A percentile compares a stretch with the other conserved stretches of the same genome.
Evolutionary conservation across 2,888 invertebrate species (phyloP).

Genomic region (Patella pellucida): DNA sequence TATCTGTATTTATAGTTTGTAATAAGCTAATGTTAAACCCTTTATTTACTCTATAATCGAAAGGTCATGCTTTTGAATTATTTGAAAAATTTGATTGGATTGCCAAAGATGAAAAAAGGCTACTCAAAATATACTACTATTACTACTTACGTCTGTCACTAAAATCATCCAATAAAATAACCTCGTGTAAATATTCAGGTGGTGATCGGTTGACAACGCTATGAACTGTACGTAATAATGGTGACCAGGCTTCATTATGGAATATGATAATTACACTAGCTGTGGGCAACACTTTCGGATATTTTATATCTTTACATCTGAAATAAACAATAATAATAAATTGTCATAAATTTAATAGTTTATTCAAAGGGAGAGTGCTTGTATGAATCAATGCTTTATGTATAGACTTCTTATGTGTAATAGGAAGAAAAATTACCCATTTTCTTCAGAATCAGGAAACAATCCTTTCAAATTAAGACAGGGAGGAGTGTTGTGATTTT

Average conservation of each 20-base stretch:
- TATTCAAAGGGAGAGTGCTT: neutral
- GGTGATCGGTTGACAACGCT: conserved; percentile 86
- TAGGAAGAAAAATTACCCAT: too few species aligned
- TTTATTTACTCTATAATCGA: too few species aligned
- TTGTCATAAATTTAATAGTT: neutral
- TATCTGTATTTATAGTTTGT: too few species aligned
- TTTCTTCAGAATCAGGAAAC: too few species aligned
- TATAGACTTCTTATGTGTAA: too few species aligned
- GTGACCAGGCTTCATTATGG: conserved; percentile 90
- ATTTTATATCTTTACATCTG: conserved; percentile 77
- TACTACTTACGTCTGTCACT: conserved; percentile 79
- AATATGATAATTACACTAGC: conserved; percentile 84
- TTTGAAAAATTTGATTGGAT: too few species aligned
- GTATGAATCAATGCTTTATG: neutral
- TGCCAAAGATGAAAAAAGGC: too few species aligned
- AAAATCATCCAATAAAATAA: conserved; percentile 92
- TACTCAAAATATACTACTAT: too few species aligned
- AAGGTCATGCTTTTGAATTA: too few species aligned
- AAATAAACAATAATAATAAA: conserved; percentile 44
- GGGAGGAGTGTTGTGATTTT: too few species aligned
- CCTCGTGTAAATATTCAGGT: conserved; percentile 83
- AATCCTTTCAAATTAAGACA: too few species aligned
- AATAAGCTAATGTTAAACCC: too few species aligned
- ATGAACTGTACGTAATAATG: conserved; percentile 86
- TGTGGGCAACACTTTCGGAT: conserved; percentile 79